Conservation (phyloP, 2,113 vertebrate species). For the Pseudorhombus dupliciocellatus region DNA sequence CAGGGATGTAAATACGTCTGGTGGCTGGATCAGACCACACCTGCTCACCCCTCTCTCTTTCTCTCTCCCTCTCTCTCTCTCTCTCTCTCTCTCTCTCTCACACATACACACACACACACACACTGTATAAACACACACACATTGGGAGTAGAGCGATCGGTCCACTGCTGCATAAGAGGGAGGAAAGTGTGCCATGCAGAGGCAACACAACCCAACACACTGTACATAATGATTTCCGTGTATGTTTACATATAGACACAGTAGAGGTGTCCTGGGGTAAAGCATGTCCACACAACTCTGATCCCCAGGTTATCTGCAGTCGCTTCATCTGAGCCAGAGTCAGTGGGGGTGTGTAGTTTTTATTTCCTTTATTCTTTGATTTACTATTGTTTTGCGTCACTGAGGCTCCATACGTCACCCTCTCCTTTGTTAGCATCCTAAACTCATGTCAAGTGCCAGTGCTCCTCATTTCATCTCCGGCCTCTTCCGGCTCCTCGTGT, state of each 20-base stretch:
- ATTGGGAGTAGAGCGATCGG: neutral
- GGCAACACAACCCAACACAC: slow-evolving; percentile 40
- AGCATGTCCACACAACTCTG: slow-evolving; percentile 53
- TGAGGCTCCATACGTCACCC: neutral
- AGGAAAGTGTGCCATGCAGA: slow-evolving; percentile 35
- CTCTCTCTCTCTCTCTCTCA: neutral
- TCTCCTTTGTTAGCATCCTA: slow-evolving; percentile 30
- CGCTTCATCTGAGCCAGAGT: slow-evolving; percentile 57
- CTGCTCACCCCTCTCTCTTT: slow-evolving; percentile 47
- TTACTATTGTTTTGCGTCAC: neutral
- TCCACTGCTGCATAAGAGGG: slow-evolving; percentile 37
- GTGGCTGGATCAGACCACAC: slow-evolving; percentile 53
- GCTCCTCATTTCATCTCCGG: slow-evolving; percentile 20
- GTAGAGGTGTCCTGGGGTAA: slow-evolving; percentile 32
- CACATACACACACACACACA: slow-evolving; percentile 13
- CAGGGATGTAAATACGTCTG: slow-evolving; percentile 66
- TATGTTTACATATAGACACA: slow-evolving; percentile 68
- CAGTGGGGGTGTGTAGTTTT: slow-evolving; percentile 35
- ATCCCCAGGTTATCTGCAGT: slow-evolving; percentile 48
- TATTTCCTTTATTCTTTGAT: slow-evolving; percentile 1
- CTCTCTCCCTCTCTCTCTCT: slow-evolving; percentile 1
- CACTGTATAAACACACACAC: slow-evolving; percentile 10
- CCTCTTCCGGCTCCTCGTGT: slow-evolving; percentile 28
- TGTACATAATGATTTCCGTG: slow-evolving; percentile 65
- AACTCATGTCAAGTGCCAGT: slow-evolving; percentile 16